Conservation (phyloP, 2,888 invertebrate species). For the Neoitamus cyanurus region DNA sequence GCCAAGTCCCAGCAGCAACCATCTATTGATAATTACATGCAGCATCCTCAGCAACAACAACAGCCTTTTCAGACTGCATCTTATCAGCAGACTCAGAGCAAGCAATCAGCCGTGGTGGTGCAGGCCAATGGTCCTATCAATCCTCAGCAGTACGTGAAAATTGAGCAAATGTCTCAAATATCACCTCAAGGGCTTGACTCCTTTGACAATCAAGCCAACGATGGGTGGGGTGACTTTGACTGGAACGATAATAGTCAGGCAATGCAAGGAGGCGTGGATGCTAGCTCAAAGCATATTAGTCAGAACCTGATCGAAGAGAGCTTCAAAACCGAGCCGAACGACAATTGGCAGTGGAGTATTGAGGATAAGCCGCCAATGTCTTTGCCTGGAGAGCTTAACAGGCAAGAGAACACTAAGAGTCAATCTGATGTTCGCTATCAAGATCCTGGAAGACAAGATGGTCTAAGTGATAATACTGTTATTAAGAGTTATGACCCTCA, state of each 20-base stretch:
- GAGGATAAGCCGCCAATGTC: conserved; percentile 63
- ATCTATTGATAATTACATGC: conserved; percentile 48
- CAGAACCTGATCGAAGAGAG: conserved; percentile 69
- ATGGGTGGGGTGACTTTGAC: conserved; percentile 49
- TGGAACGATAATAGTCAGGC: conserved; percentile 51
- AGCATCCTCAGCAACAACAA: conserved; percentile 49
- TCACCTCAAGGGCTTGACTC: not conserved
- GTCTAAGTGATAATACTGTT: conserved; percentile 27
- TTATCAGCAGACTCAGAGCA: conserved; percentile 32
- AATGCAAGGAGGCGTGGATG: not conserved
- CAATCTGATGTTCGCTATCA: not conserved
- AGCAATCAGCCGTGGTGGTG: not conserved
- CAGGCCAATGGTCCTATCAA: conserved; percentile 27
- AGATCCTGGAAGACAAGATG: not conserved
- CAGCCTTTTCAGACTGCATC: not conserved
- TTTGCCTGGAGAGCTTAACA: conserved; percentile 20
- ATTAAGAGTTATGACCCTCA: not conserved
- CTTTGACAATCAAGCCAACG: conserved; percentile 22
- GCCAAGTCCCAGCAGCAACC: conserved; percentile 1
- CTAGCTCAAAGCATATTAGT: conserved; percentile 34
- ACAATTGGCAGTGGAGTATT: conserved; percentile 73
- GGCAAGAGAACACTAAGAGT: not conserved
- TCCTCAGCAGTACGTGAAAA: not conserved
- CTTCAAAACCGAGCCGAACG: conserved; percentile 67
- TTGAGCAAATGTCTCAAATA: not conserved